A percentile compares a stretch with the other conserved stretches of the same genome.
Evolutionary conservation across 2,888 invertebrate species (phyloP).

Genomic region (Schizotus pectinicornis): DNA sequence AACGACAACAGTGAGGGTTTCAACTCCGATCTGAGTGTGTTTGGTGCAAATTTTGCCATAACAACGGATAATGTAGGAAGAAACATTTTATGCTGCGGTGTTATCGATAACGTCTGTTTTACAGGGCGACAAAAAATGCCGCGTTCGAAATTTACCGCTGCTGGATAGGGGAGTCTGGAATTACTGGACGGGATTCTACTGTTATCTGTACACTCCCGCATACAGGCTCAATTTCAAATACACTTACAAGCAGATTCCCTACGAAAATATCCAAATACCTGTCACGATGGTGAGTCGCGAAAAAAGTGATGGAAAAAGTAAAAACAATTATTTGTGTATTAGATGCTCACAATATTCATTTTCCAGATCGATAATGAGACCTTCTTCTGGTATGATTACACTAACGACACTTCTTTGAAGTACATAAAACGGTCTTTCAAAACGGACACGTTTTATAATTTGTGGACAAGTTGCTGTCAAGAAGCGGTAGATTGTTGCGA

Average conservation of each 20-base stretch:
- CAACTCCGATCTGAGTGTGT: too few species aligned
- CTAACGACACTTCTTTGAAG: conserved; percentile 25
- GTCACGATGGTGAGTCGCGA: neutral
- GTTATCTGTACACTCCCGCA: conserved; percentile 38
- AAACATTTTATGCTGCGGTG: too few species aligned
- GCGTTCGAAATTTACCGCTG: too few species aligned
- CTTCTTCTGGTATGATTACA: conserved; percentile 25
- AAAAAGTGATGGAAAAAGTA: too few species aligned
- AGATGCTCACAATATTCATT: too few species aligned
- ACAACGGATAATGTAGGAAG: too few species aligned
- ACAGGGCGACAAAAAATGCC: too few species aligned
- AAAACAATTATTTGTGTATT: too few species aligned
- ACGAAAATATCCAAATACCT: neutral
- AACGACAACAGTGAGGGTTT: too few species aligned
- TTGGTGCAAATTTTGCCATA: too few species aligned
- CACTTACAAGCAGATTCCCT: neutral
- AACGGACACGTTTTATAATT: conserved; percentile 39
- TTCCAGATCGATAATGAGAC: conserved; percentile 28
- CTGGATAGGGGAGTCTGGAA: conserved; percentile 30
- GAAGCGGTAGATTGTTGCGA: conserved; percentile 50
- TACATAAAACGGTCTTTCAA: conserved; percentile 45
- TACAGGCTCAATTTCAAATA: conserved; percentile 8
- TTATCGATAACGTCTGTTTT: too few species aligned
- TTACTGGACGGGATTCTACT: conserved; percentile 36
- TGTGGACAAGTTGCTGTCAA: conserved; percentile 47